A percentile compares a stretch with the other conserved stretches of the same genome.
These are phyloP conservation scores for Notamacropus eugenii DNA, from an alignment of 2,797 vertebrate genomes.

Conservation along the genomic window DNA sequence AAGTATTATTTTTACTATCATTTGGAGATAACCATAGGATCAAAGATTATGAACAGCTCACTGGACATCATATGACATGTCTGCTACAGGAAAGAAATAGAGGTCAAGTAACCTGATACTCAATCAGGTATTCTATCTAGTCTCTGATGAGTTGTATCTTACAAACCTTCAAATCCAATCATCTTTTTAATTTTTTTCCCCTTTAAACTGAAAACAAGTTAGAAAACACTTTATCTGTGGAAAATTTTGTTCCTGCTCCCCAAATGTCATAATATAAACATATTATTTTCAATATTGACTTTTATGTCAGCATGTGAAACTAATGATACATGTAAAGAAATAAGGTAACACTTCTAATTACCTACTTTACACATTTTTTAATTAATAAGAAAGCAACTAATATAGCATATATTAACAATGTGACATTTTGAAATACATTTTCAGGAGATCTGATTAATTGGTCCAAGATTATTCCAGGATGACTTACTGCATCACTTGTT, in stretches of 20 bases:
- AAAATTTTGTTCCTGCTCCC: background rate
- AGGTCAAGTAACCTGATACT: background rate
- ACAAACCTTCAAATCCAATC: background rate
- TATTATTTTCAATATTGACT: background rate
- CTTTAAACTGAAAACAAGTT: background rate
- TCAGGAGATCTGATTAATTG: slow-evolving; percentile 52
- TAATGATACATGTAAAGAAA: slow-evolving; percentile 37
- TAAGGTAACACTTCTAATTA: slow-evolving; percentile 50
- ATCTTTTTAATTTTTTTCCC: slow-evolving; percentile 29
- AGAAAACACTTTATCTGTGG: background rate
- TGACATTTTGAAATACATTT: slow-evolving; percentile 59
- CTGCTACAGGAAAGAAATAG: background rate
- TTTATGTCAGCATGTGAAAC: slow-evolving; percentile 11
- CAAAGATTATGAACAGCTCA: background rate
- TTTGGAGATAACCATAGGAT: background rate
- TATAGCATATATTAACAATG: slow-evolving; percentile 41
- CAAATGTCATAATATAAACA: background rate
- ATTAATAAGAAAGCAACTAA: slow-evolving; percentile 58
- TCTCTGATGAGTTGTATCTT: background rate
- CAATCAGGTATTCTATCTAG: background rate
- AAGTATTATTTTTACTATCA: background rate
- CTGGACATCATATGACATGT: background rate
- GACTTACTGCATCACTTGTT: slow-evolving; percentile 50
- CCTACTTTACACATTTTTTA: slow-evolving; percentile 47
- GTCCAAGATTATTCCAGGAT: slow-evolving; percentile 13